Conservation (phyloP, 2,113 vertebrate species). For the Eupsittula cactorum region DNA sequence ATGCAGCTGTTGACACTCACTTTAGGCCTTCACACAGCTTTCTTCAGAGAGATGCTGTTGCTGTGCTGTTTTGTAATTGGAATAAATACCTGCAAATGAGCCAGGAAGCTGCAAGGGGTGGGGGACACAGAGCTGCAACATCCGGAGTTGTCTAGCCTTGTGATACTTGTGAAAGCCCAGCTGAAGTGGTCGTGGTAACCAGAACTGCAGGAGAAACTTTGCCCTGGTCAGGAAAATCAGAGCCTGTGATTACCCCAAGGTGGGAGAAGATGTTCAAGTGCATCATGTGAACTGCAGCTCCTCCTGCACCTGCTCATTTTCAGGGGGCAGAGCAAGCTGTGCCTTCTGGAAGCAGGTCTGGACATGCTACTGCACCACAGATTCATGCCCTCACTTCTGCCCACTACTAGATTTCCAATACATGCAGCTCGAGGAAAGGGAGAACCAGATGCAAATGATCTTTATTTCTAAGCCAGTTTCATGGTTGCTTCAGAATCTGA, state of each 20-base stretch:
- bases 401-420: not conserved
- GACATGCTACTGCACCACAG: not conserved
- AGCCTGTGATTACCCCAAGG: rapidly evolving
- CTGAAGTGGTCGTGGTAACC: not conserved
- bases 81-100: not conserved
- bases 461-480: not conserved
- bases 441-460: not conserved
- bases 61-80: not conserved
- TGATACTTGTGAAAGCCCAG: not conserved
- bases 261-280: not conserved
- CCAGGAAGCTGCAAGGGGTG: not conserved
- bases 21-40: not conserved
- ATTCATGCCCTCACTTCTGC: not conserved
- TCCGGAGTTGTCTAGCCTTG: not conserved
- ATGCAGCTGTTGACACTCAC: not conserved
- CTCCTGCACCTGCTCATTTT: not conserved
- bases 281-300: rapidly evolving
- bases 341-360: not conserved
- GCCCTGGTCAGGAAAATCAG: not conserved
- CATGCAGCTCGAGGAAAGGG: not conserved
- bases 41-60: not conserved
- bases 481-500: not conserved
- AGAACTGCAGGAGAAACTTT: not conserved
- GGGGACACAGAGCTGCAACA: not conserved
- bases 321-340: rapidly evolving